These are phyloP conservation scores for Laupala kohalensis DNA, from an alignment of 1,140 invertebrate genomes.

Conservation along the genomic window DNA sequence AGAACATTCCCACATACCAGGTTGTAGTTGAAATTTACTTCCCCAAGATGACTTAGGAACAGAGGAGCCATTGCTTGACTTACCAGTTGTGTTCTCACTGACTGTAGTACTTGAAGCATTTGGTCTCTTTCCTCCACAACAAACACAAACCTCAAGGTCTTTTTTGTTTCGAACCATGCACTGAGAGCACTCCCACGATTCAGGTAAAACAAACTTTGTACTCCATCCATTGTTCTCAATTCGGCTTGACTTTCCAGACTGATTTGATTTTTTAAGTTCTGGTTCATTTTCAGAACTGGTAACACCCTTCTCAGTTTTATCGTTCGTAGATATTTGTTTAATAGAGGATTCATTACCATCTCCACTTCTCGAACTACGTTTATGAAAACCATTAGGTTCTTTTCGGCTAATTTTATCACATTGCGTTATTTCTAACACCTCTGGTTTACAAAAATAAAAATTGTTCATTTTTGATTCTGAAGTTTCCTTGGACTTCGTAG, in stretches of 20 bases:
- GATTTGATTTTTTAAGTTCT: not conserved
- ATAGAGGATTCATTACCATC: not conserved
- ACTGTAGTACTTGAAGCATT: too few relatives aligned
- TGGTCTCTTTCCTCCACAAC: conserved; percentile 42
- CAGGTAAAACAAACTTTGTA: conserved; percentile 12
- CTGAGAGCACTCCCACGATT: conserved; percentile 47
- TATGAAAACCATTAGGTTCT: not conserved
- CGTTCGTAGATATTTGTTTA: not conserved
- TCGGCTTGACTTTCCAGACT: not conserved
- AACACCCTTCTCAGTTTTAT: not conserved
- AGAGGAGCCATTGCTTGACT: too few relatives aligned
- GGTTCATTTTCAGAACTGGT: not conserved
- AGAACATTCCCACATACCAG: conserved; percentile 47
- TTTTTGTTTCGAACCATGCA: conserved; percentile 52
- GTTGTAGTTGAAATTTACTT: conserved; percentile 36
- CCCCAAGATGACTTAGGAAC: conserved; percentile 24
- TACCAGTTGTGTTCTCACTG: too few relatives aligned
- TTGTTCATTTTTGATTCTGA: not conserved
- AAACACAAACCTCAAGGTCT: conserved; percentile 40
- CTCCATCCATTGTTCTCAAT: not conserved
- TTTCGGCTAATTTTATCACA: not conserved
- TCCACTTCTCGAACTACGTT: not conserved
- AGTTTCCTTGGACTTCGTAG: not conserved
- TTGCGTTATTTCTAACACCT: not conserved
- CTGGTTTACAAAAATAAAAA: not conserved